Base-by-base conservation (phyloP, 2,797 vertebrate genomes). In the Eulemur rubriventer region DNA sequence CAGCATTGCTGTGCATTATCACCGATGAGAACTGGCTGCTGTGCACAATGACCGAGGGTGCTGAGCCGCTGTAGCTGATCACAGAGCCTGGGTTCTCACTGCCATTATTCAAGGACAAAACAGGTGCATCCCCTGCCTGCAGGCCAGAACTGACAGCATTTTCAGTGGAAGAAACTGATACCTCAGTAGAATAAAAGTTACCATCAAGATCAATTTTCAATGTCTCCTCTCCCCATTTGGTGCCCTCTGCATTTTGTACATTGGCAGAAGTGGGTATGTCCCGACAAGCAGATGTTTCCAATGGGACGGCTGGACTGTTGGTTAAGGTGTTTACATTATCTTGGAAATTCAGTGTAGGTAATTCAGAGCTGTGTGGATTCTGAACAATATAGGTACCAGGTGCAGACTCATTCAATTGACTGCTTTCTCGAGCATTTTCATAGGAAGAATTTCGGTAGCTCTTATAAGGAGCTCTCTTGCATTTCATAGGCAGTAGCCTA, bases 401-500 rank as follows among this genome's bases (percentile, higher is more conserved):
- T 59, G 98, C 93, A 85, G 98, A 90, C 96, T 98, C 98, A 0
- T 76, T 98, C 73, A 97, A 95, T 96, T 99, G 99, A 46, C 98
- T 98, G 33, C 76, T 98, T 76, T 97, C 94, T 67, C 98, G 99
- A 50, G 96, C 89, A 9, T 90, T 98, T 95, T 99, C 99, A 67
- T 99, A 99, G 17, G 99, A 99, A 14, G 99, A 99, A 75, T 99
- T 99, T 96, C 98, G 99, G 97, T 99, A 99, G 4, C 99, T 99
- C 98, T 99, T 99, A 33, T 99, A 99, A 80, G 99, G 98, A 88
- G 99, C 98, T 96, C 99, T 99, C 98, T 99, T 99, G 97, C 99
- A 99, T 98, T 99, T 99, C 99, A 99, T 99, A 17, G 99, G 99
- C 81, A 99, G 98, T 80, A 99, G 99, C 96, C 99, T 98, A 95